Evolutionary conservation across 2,113 vertebrate species (phyloP), one percentile per base, ranked within the genome.

Genomic region (Mus musculus): DNA sequence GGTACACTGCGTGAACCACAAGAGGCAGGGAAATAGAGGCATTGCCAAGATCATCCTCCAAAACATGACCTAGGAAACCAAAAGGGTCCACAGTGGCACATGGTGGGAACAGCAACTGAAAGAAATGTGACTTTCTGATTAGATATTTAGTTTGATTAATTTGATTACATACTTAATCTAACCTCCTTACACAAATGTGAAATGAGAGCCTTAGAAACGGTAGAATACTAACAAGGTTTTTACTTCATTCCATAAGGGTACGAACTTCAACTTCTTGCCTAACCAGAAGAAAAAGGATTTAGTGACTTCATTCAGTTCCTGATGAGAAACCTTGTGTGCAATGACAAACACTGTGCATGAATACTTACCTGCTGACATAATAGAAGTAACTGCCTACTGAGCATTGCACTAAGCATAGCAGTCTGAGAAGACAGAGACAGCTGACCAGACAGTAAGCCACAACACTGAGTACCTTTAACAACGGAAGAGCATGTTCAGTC

Each of bases 1-100:
- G 33, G n/a, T 49, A 85, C 10, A 59, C 36, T 69, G 71, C 54
- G 24, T 0, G 52, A 16, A 16, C 19, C 75, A 91, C 19, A 52
- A 56, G 17, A 39, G 30, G 82, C 89, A 95, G 59, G 59, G 5
- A 59, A 17, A 84, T 1, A 94, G 56, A 49, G 19, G 72, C 1
- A 94, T 33, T 87, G 80, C 88, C 54, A 39, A 82, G 46, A 30
- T 39, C 87, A 78, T 84, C 42, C 77, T 94, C 69, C 28, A 90
- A 78, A 85, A 93, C 86, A 93, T 2, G n/a, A 26, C 36, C 4
- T 56, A 24, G n/a, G 88, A 96, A 84, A 91, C 20, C 1, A 88
- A 28, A 80, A 63, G 77, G 2, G 69, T 7, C 24, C 22, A 93
- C 93, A 92, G 22, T 87, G 16, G 77, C 85, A 81, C 59, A 78